phyloP scores from a whole-genome alignment of 2,797 vertebrate genomes.

The Coregonus sp. region DNA sequence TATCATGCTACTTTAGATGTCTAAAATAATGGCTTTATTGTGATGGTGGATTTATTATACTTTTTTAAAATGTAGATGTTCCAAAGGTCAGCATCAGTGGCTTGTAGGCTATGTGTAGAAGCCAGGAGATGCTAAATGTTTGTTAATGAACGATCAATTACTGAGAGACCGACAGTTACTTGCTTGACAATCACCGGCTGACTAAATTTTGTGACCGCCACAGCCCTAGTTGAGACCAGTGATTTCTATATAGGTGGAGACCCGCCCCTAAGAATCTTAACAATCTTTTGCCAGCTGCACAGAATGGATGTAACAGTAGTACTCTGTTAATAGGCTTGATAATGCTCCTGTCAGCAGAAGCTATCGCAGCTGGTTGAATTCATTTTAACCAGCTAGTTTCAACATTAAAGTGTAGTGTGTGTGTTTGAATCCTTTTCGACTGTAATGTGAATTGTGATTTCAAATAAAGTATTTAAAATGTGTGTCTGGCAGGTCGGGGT shows the following conservation, averaged over 20 bases:
- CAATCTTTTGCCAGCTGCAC: conserved; percentile 29
- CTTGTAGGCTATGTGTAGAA: no score
- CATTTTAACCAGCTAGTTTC: conserved; percentile 11
- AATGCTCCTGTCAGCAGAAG: conserved; percentile 31
- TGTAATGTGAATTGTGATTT: neutral
- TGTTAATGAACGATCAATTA: no score
- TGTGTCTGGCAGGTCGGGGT: conserved; percentile 84
- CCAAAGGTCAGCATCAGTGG: no score
- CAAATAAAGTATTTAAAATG: neutral
- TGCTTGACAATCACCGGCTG: no score
- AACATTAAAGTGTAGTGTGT: neutral
- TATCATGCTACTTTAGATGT: no score
- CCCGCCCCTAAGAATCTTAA: conserved; percentile 31
- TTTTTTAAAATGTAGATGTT: no score
- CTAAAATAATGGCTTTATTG: no score
- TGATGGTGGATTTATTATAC: no score
- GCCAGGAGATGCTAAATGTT: no score
- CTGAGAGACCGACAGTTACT: no score
- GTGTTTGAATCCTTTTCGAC: neutral
- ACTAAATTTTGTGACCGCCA: no score
- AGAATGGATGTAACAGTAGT: conserved; percentile 32
- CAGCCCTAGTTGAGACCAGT: no score
- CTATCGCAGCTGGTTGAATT: conserved; percentile 24
- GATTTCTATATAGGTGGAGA: neutral
- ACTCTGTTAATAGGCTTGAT: conserved; percentile 3